Conservation (phyloP, 2,888 invertebrate species). For the Keiferia lycopersicella region DNA sequence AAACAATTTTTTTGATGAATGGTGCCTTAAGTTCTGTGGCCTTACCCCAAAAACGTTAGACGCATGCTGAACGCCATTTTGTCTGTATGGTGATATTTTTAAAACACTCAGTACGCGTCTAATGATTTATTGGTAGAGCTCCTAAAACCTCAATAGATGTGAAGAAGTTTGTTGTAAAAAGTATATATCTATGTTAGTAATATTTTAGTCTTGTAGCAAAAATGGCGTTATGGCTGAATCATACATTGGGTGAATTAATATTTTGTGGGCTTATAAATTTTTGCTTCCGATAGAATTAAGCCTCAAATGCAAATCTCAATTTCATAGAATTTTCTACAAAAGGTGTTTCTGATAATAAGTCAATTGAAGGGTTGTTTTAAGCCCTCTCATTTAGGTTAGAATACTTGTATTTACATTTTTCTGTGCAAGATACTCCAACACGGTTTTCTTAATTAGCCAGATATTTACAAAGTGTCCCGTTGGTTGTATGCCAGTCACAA, state of each 20-base stretch:
- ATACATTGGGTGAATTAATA: background rate
- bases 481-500: slow-evolving; percentile 24
- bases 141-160: too few species aligned
- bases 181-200: too few species aligned
- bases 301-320: background rate
- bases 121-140: too few species aligned
- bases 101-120: too few species aligned
- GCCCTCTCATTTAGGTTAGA: background rate
- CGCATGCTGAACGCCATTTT: too few species aligned
- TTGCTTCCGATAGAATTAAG: background rate
- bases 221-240: slow-evolving; percentile 13
- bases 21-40: too few species aligned
- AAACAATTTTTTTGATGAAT: too few species aligned
- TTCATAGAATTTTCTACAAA: background rate
- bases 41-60: too few species aligned
- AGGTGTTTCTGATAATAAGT: background rate
- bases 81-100: too few species aligned
- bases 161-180: too few species aligned
- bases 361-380: background rate
- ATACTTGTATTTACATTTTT: slow-evolving; percentile 4
- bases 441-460: slow-evolving; percentile 2
- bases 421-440: background rate
- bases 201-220: background rate
- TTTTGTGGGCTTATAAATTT: background rate
- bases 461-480: slow-evolving; percentile 15